Percentiles rank a stretch among this genome's conserved stretches.
Conservation (phyloP, 2,888 invertebrate genomes). For the Liopterus haemorrhoidalis region DNA sequence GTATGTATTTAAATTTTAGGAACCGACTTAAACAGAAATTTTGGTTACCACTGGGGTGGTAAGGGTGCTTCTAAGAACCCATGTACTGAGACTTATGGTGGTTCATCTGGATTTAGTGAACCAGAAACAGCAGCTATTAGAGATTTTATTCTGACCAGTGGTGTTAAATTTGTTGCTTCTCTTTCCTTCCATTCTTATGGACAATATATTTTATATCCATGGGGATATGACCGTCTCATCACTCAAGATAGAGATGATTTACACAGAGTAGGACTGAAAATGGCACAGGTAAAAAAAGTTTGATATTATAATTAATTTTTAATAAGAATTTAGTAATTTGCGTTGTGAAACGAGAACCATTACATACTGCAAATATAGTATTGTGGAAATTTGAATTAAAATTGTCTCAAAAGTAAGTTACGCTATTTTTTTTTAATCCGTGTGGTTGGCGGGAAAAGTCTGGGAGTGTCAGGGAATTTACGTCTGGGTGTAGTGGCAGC, state of each 20-base stretch:
- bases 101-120: conserved; percentile 76
- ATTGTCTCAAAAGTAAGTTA: too few species aligned
- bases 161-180: conserved; percentile 60
- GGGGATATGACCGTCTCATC: conserved; percentile 72
- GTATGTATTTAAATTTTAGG: too few species aligned
- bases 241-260: conserved; percentile 67
- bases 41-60: conserved; percentile 82
- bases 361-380: too few species aligned
- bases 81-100: conserved; percentile 76
- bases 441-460: too few species aligned
- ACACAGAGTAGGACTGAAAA: conserved; percentile 61
- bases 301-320: too few species aligned
- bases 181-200: conserved; percentile 81
- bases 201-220: conserved; percentile 78
- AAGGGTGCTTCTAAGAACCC: conserved; percentile 77
- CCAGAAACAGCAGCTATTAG: conserved; percentile 70
- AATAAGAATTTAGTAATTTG: too few species aligned
- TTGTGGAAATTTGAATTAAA: too few species aligned
- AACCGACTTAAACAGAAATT: conserved; percentile 81
- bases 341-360: too few species aligned
- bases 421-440: too few species aligned
- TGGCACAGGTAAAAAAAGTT: conserved; percentile 61
- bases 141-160: conserved; percentile 46
- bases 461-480: too few species aligned
- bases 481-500: too few species aligned